Conservation (phyloP, 2,888 invertebrate species). For the Eupithecia insigniata region DNA sequence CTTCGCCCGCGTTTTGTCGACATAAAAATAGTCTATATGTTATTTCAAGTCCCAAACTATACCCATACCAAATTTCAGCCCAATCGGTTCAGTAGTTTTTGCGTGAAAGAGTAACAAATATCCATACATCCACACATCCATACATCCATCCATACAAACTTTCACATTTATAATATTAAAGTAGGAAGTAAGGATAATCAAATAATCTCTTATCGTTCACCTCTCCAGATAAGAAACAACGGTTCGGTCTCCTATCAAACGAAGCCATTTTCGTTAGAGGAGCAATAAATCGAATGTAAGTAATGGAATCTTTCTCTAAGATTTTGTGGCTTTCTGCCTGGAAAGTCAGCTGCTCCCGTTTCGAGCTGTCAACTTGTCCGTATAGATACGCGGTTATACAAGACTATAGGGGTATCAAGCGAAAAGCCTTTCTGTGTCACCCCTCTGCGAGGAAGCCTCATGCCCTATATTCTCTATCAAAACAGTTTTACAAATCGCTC, state of each 20-base stretch:
- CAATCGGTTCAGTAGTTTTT: too few species aligned
- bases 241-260: not conserved
- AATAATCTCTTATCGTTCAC: not conserved
- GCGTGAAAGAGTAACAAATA: too few species aligned
- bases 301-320: not conserved
- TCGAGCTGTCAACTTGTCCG: slow-evolving; percentile 23
- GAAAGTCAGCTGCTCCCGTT: slow-evolving; percentile 17
- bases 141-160: too few species aligned
- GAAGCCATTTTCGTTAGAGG: not conserved
- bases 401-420: slow-evolving; percentile 55
- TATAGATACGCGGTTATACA: slow-evolving; percentile 41
- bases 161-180: too few species aligned
- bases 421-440: slow-evolving; percentile 77
- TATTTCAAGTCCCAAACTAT: too few species aligned
- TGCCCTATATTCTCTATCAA: slow-evolving; percentile 75
- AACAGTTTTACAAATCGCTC: slow-evolving; percentile 65
- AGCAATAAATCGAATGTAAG: slow-evolving; percentile 8
- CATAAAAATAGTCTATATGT: too few species aligned
- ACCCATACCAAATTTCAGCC: too few species aligned
- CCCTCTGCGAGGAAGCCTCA: slow-evolving; percentile 61
- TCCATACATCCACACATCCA: too few species aligned
- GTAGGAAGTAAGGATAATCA: too few species aligned
- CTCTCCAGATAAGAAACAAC: not conserved
- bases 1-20: too few species aligned
- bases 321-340: slow-evolving; percentile 11